phyloP scores from a whole-genome alignment of 2,888 invertebrate species.

The Ligdia adustata region DNA sequence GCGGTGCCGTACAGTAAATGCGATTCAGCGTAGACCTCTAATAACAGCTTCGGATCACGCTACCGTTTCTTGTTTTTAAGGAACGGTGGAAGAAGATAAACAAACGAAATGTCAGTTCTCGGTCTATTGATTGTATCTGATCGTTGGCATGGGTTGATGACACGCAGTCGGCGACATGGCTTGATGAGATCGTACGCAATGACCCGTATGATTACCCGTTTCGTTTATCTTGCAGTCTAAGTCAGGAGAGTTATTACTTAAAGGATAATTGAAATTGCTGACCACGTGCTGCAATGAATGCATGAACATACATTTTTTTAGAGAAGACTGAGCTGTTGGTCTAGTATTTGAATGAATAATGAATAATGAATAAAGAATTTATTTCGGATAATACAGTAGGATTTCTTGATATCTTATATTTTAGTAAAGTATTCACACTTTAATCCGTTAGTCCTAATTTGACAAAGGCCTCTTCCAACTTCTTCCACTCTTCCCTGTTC shows the following conservation, averaged over 20 bases:
- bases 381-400: too few relatives aligned
- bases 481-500: too few relatives aligned
- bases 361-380: too few relatives aligned
- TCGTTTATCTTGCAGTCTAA: slow-evolving; percentile 3
- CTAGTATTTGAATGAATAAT: too few relatives aligned
- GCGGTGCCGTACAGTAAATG: slow-evolving; percentile 7
- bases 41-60: slow-evolving; percentile 7
- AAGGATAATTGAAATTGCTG: too few relatives aligned
- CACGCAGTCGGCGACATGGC: slow-evolving; percentile 11
- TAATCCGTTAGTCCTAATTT: too few relatives aligned
- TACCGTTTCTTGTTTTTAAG: not conserved
- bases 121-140: slow-evolving; percentile 9
- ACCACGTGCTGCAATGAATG: too few relatives aligned
- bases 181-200: slow-evolving; percentile 23
- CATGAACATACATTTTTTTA: too few relatives aligned
- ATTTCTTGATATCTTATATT: too few relatives aligned
- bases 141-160: slow-evolving; percentile 6
- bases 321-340: too few relatives aligned
- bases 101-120: slow-evolving; percentile 9
- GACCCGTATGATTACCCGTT: slow-evolving; percentile 23
- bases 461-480: too few relatives aligned
- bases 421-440: too few relatives aligned
- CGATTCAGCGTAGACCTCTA: not conserved
- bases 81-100: not conserved
- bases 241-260: slow-evolving; percentile 4